These are phyloP conservation scores for Eupithecia tripunctaria DNA, from an alignment of 2,888 invertebrate species.

Conservation along the genomic window DNA sequence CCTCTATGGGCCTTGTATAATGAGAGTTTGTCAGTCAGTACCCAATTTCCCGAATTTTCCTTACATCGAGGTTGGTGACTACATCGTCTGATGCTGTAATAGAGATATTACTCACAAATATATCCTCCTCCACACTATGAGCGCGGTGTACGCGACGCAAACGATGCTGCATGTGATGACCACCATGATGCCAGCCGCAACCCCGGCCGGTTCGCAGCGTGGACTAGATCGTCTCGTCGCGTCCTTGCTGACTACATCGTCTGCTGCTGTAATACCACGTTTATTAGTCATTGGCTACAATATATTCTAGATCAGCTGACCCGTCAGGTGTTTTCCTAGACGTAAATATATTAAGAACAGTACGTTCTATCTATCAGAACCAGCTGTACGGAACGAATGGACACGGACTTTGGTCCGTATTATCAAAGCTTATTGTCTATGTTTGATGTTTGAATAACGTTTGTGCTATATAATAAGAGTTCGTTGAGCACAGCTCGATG, in stretches of 20 bases:
- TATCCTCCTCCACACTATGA: constrained; percentile 76
- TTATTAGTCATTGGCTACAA: not conserved
- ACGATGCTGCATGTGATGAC: constrained; percentile 74
- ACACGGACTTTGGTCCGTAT: not conserved
- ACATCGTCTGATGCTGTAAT: not conserved
- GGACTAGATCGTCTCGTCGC: constrained; percentile 51
- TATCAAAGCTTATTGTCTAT: not conserved
- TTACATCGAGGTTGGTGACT: not conserved
- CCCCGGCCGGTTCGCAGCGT: constrained; percentile 65
- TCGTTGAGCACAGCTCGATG: not conserved
- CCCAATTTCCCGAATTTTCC: too few species aligned
- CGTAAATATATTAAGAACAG: not conserved
- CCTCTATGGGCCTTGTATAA: too few species aligned
- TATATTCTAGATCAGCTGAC: not conserved
- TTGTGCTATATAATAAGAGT: not conserved
- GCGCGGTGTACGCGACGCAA: constrained; percentile 70
- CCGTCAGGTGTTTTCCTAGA: not conserved
- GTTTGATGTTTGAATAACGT: not conserved
- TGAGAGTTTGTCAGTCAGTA: too few species aligned
- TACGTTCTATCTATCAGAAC: not conserved
- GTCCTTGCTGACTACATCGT: constrained; percentile 63
- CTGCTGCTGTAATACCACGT: constrained; percentile 50
- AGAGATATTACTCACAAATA: constrained; percentile 71
- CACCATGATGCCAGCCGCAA: constrained; percentile 77
- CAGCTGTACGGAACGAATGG: not conserved